Base-by-base conservation (phyloP, 2,888 invertebrate genomes). In the Drosophila kuntzei region DNA sequence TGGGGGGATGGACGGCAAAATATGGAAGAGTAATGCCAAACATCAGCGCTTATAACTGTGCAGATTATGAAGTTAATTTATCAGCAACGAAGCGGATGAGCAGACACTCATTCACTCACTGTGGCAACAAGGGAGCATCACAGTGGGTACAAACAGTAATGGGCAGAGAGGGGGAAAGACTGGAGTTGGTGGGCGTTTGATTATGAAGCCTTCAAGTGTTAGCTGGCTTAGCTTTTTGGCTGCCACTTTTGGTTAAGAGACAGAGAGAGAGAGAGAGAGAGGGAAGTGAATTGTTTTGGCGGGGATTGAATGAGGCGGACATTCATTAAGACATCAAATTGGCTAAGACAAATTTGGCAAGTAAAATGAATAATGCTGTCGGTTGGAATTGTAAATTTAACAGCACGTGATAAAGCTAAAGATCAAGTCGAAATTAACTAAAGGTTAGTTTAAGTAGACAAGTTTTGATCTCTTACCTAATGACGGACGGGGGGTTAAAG, bases 11-110 rank as follows among this genome's bases (percentile, higher is more conserved):
- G 44, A 67, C 27, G 41, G 34, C 44, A 61, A 81, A 85, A 88
- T 85, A 88, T 80, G 89, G 86, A 88, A 89, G 89, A 89, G 84
- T 86, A 86, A 89, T 89, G 89, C 87, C 88, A 80, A 88, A 86
- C 89, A 87, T 87, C 89, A 87, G 84, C 87, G 86, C 78, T 88
- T 89, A 87, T 89, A 87, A 86, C 89, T 83, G 87, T 75, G 89
- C 76, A 88, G 89, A 89, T 87, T 87, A 87, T 88, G 86, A 87
- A 87, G 86, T 87, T 87, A 89, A 87, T 87, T 87, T 87, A 87
- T 89, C 86, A 87, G 89, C 84, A 86, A 63, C 86, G 62, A 81
- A 79, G 85, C 89, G 88, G 89, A 83, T 88, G 89, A 88, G 78
- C 89, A 86, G 86, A 68, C 85, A 77, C 51, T 60, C 67, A 67